Evolutionary conservation across 2,888 invertebrate genomes (phyloP).

Genomic region (Drosophila monieri): DNA sequence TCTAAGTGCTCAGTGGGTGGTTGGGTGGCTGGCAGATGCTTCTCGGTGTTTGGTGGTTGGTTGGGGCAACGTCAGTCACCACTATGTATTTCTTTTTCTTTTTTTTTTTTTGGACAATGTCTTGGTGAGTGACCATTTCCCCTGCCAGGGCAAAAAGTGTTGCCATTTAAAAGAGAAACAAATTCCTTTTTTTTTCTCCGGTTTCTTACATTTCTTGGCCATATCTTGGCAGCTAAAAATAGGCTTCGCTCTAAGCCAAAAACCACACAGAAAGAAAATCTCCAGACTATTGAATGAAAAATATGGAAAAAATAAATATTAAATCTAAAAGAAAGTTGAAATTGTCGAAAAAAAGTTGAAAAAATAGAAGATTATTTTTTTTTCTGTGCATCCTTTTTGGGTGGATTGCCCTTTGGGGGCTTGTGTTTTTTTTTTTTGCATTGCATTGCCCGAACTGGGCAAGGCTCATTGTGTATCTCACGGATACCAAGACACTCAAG

Average conservation of each 20-base stretch:
- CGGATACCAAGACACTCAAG: slow-evolving; percentile 1
- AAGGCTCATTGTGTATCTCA: slow-evolving; percentile 30
- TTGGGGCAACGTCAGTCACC: slow-evolving; percentile 1
- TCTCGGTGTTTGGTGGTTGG: slow-evolving; percentile 1
- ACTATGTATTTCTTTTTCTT: neutral
- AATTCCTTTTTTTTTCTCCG: slow-evolving; percentile 22
- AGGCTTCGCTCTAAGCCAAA: slow-evolving; percentile 45
- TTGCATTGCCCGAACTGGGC: slow-evolving; percentile 56
- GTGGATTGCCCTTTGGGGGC: slow-evolving; percentile 52
- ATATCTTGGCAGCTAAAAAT: slow-evolving; percentile 57
- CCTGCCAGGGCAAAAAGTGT: slow-evolving; percentile 27
- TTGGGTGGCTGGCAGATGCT: slow-evolving; percentile 3
- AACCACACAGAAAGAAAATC: neutral
- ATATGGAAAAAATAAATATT: neutral
- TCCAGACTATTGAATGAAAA: neutral
- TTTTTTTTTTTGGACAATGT: slow-evolving; percentile 8
- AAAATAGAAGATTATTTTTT: too few relatives aligned
- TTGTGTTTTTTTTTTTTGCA: slow-evolving; percentile 45
- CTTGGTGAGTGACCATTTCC: slow-evolving; percentile 42
- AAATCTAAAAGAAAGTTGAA: neutral
- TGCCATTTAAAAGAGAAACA: slow-evolving; percentile 56
- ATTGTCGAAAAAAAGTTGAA: too few relatives aligned
- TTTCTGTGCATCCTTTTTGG: slow-evolving; percentile 18
- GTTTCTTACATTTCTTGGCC: slow-evolving; percentile 17
- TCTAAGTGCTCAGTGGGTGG: slow-evolving; percentile 30